Percentiles rank a stretch among this genome's conserved stretches.
These are phyloP conservation scores for Trichomalopsis sarcophagae DNA, from an alignment of 1,140 invertebrate genomes.

Conservation along the genomic window DNA sequence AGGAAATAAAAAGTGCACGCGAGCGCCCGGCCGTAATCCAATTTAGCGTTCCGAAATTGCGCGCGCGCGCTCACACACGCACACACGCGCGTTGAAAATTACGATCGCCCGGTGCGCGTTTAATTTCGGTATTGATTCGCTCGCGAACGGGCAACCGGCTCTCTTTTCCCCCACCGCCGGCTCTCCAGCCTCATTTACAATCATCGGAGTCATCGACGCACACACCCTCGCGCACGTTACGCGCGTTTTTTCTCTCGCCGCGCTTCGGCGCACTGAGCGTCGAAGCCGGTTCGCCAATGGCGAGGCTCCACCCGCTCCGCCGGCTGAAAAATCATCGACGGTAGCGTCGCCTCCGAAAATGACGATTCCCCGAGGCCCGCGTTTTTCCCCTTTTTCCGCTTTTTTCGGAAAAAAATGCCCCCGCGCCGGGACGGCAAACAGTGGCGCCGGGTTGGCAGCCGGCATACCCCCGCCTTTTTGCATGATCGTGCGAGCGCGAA, in stretches of 20 bases:
- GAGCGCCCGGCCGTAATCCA: slow-evolving; percentile 5
- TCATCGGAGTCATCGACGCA: slow-evolving; percentile 41
- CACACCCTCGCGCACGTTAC: background rate
- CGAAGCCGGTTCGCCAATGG: background rate
- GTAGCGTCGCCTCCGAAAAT: background rate
- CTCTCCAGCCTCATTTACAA: slow-evolving; percentile 29
- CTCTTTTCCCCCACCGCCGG: slow-evolving; percentile 11
- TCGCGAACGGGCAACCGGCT: background rate
- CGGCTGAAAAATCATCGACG: background rate
- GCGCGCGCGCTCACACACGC: background rate
- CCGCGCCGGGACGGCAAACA: background rate
- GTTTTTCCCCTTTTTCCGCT: background rate
- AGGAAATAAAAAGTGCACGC: slow-evolving; percentile 4
- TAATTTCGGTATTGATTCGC: slow-evolving; percentile 48
- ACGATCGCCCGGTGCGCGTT: slow-evolving; percentile 29
- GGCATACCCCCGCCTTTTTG: slow-evolving; percentile 42
- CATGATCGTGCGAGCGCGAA: slow-evolving; percentile 9
- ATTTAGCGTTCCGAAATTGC: slow-evolving; percentile 7
- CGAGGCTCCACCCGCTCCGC: background rate
- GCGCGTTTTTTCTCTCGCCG: too few species aligned
- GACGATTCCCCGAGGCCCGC: background rate
- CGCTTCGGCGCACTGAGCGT: background rate
- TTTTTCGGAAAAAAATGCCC: background rate
- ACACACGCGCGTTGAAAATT: slow-evolving; percentile 8
- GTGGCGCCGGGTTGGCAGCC: background rate